These are phyloP conservation scores for Synaphobranchus kaupii DNA, from an alignment of 2,797 vertebrate species.

Conservation along the genomic window DNA sequence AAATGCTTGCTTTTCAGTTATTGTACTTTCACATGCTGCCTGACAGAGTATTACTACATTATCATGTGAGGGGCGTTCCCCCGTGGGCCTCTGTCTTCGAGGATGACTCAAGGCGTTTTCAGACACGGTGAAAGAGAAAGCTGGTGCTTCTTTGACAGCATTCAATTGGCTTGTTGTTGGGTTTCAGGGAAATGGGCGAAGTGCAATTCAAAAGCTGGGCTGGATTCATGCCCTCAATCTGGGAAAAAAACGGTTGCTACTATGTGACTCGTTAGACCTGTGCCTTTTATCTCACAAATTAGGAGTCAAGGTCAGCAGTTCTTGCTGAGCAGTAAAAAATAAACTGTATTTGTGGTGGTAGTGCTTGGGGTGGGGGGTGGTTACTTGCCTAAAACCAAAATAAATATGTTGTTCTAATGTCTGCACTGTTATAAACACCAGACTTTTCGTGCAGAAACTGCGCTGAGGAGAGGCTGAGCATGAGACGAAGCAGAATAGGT, in stretches of 20 bases:
- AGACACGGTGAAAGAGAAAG: not conserved
- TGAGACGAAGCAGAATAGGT: not conserved
- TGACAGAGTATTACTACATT: not conserved
- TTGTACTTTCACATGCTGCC: not conserved
- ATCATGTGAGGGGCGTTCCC: not conserved
- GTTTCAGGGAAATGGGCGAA: slow-evolving; percentile 13
- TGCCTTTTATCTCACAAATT: not conserved
- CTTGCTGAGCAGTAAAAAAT: not conserved
- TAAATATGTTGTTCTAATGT: not conserved
- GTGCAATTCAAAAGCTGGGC: not conserved
- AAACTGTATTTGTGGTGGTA: not conserved
- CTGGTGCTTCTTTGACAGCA: not conserved
- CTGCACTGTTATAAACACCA: not conserved
- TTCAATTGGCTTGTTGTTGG: not conserved
- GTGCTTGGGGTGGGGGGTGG: not conserved
- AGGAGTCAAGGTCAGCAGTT: not conserved
- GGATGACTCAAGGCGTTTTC: slow-evolving; percentile 5
- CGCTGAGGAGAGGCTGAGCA: not conserved
- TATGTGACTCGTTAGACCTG: not conserved
- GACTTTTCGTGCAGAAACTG: not conserved
- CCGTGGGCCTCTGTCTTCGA: not conserved
- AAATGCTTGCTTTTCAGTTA: not conserved
- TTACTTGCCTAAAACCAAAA: not conserved
- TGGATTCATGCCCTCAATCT: not conserved
- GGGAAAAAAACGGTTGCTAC: too few relatives aligned